These are phyloP conservation scores for Drosophila auraria DNA, from an alignment of 1,140 invertebrate species.

Conservation along the genomic window DNA sequence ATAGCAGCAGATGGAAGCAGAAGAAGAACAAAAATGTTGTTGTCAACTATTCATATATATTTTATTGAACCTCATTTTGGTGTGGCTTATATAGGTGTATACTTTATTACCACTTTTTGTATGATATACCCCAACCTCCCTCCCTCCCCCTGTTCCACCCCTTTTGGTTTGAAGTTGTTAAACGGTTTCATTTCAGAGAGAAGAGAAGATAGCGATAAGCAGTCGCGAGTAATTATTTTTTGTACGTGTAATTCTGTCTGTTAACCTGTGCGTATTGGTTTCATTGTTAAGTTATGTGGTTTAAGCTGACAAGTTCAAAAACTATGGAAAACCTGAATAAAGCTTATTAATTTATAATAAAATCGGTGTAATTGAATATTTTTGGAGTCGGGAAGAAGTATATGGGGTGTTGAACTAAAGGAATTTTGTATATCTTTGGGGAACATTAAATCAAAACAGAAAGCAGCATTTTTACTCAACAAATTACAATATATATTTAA, in stretches of 20 bases:
- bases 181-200: conserved; percentile 49
- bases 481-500: not conserved
- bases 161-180: conserved; percentile 55
- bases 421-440: not conserved
- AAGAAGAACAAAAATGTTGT: conserved; percentile 13
- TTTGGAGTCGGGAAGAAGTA: no score
- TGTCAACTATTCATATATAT: conserved; percentile 40
- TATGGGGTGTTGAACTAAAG: not conserved
- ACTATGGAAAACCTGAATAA: conserved; percentile 69
- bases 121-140: conserved; percentile 17
- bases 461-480: not conserved
- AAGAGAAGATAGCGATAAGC: conserved; percentile 14
- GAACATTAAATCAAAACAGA: not conserved
- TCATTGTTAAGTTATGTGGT: conserved; percentile 80
- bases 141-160: conserved; percentile 20
- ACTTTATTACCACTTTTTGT: conserved; percentile 38
- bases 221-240: conserved; percentile 50
- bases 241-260: conserved; percentile 61
- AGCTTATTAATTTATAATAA: conserved; percentile 81
- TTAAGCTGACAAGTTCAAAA: conserved; percentile 82
- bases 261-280: conserved; percentile 74
- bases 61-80: conserved; percentile 33
- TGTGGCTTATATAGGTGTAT: conserved; percentile 43
- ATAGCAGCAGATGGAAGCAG: not conserved
- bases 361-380: not conserved